phyloP scores from a whole-genome alignment of 37 sponge, comb jelly and placozoan genomes.

The Dysidea cf. avara region DNA sequence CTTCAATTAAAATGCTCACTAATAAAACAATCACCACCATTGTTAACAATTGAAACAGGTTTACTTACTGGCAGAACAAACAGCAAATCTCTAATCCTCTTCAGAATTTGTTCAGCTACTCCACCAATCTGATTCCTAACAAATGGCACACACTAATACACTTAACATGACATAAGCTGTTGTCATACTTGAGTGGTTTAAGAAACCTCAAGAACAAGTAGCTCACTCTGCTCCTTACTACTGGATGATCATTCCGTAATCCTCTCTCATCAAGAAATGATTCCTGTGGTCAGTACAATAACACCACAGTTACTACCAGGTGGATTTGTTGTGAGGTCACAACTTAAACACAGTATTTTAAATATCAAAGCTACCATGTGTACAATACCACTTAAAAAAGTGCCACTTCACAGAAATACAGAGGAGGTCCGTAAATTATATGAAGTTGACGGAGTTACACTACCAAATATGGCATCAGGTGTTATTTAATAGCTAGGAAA shows the following conservation, averaged over 20 bases:
- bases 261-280: constrained; percentile 73
- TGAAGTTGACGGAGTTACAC: no score
- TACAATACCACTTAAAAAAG: no score
- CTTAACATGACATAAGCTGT: not conserved
- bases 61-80: constrained; percentile 38
- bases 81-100: constrained; percentile 33
- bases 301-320: not conserved
- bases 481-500: no score
- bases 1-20: no score
- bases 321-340: not conserved
- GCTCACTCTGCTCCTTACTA: constrained; percentile 73
- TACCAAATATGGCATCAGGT: no score
- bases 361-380: not conserved
- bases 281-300: constrained; percentile 29
- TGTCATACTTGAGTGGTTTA: constrained; percentile 60
- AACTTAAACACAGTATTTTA: not conserved
- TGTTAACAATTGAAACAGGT: no score
- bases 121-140: constrained; percentile 39
- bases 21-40: no score
- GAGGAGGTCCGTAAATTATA: no score
- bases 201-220: constrained; percentile 82
- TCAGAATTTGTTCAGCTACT: constrained; percentile 44
- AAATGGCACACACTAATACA: not conserved
- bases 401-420: no score
- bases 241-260: constrained; percentile 41